Percentiles rank a stretch among this genome's conserved stretches.
Conservation (phyloP, 1,140 invertebrate genomes). For the Rhopalosiphum maidis region DNA sequence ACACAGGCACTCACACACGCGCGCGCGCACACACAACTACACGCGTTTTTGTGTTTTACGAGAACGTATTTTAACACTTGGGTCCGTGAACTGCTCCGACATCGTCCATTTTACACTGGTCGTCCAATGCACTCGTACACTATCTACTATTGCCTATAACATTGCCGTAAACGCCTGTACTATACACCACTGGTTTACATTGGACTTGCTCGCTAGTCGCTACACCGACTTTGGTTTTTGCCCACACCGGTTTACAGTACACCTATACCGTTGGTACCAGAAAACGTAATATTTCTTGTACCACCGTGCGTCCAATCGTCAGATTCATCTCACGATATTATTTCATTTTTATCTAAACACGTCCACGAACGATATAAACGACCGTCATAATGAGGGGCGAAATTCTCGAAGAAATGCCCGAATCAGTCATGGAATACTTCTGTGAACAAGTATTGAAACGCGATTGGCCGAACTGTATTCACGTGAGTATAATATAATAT, state of each 20-base stretch:
- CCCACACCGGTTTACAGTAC: too few species aligned
- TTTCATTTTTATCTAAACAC: not conserved
- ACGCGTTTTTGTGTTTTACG: too few species aligned
- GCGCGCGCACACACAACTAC: too few species aligned
- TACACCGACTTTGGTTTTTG: too few species aligned
- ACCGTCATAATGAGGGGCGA: conserved; percentile 26
- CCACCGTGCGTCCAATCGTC: not conserved
- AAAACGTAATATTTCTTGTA: not conserved
- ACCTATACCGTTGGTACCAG: too few species aligned
- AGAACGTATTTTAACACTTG: not conserved
- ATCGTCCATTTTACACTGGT: not conserved
- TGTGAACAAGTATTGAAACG: conserved; percentile 59
- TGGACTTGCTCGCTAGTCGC: too few species aligned
- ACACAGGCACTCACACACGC: too few species aligned
- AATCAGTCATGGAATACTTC: conserved; percentile 47
- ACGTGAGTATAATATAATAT: conserved; percentile 56
- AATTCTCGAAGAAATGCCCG: conserved; percentile 54
- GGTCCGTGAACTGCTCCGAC: not conserved
- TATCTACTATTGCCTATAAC: too few species aligned
- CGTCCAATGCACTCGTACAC: not conserved
- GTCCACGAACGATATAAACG: not conserved
- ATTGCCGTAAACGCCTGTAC: too few species aligned
- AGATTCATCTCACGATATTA: not conserved
- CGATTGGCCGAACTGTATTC: conserved; percentile 59
- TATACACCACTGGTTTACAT: too few species aligned